A percentile compares a stretch with the other conserved stretches of the same genome.
Evolutionary conservation across 2,113 vertebrate genomes (phyloP).

Genomic region (Varanus salvator): DNA sequence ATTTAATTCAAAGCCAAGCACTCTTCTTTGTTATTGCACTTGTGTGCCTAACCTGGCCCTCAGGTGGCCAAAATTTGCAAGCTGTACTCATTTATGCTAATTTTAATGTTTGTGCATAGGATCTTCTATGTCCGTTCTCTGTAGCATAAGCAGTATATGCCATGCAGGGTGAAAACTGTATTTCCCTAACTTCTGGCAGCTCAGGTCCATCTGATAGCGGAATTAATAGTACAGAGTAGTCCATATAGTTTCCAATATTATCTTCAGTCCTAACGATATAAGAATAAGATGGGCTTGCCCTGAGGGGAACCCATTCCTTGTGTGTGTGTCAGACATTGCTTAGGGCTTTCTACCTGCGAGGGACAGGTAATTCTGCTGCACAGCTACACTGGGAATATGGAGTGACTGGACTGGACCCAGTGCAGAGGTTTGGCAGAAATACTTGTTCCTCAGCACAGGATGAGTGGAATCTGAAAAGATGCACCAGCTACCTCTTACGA

Average conservation of each 20-base stretch:
- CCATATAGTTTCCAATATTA: no score
- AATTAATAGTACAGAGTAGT: not conserved
- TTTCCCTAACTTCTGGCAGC: not conserved
- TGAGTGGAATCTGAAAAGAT: not conserved
- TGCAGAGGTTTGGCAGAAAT: not conserved
- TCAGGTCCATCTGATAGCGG: no score
- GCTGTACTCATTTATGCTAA: not conserved
- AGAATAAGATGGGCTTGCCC: not conserved
- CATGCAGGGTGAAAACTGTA: not conserved
- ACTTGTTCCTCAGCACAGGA: not conserved
- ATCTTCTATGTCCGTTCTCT: not conserved
- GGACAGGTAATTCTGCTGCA: not conserved
- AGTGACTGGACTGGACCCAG: not conserved
- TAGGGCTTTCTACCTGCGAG: not conserved
- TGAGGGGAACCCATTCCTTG: not conserved
- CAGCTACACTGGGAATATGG: not conserved
- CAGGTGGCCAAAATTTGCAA: not conserved
- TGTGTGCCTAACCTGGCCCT: not conserved
- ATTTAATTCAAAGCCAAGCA: not conserved
- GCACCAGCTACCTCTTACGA: not conserved
- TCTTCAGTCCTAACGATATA: not conserved
- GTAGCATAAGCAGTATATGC: not conserved
- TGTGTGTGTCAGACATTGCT: not conserved
- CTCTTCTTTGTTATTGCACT: not conserved
- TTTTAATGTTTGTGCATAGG: not conserved